A percentile compares a stretch with the other conserved stretches of the same genome.
Conservation (phyloP, 2,888 invertebrate genomes). For the Odontomyia ornata region DNA sequence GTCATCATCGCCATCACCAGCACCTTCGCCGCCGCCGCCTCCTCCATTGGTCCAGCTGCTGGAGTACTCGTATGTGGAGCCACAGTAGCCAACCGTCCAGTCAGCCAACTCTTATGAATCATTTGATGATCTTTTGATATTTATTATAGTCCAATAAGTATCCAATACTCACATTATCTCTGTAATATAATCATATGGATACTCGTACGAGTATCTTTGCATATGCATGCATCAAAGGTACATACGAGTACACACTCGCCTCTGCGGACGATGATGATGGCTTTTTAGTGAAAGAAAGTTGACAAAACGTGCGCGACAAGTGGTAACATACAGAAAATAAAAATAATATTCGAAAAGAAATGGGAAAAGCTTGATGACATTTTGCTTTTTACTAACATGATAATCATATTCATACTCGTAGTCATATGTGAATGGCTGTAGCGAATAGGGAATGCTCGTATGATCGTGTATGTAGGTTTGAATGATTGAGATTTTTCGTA, state of each 20-base stretch:
- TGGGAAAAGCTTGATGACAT: not conserved
- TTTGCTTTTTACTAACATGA: not conserved
- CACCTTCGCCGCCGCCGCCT: not conserved
- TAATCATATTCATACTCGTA: not conserved
- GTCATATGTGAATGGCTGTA: not conserved
- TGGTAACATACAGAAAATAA: not conserved
- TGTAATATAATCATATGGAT: not conserved
- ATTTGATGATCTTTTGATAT: constrained; percentile 9
- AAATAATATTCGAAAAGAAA: not conserved
- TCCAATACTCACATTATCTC: not conserved
- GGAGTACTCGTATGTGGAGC: too few relatives aligned
- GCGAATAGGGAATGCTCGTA: too few relatives aligned
- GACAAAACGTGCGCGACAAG: not conserved
- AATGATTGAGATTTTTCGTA: too few relatives aligned
- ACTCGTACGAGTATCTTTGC: not conserved
- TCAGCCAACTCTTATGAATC: not conserved
- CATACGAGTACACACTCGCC: not conserved
- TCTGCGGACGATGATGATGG: not conserved
- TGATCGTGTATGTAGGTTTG: too few relatives aligned
- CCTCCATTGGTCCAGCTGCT: too few relatives aligned
- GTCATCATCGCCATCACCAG: too few relatives aligned
- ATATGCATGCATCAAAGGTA: not conserved
- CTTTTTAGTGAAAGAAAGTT: constrained; percentile 6
- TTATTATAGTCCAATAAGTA: constrained; percentile 15
- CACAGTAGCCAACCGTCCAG: not conserved